These are phyloP conservation scores for Sebastes steindachneri DNA, from an alignment of 2,797 vertebrate species.

Conservation along the genomic window DNA sequence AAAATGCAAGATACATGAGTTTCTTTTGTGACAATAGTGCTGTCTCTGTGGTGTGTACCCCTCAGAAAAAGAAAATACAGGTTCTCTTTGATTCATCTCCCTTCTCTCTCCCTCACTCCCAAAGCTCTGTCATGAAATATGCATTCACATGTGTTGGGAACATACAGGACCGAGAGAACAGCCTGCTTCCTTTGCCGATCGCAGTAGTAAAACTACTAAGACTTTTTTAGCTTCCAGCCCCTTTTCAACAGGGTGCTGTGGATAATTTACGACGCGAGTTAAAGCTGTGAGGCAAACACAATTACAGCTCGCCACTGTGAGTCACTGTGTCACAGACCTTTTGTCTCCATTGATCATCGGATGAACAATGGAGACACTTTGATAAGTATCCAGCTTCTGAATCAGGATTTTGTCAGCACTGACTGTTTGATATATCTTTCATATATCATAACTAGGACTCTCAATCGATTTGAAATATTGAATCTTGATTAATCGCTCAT, in stretches of 20 bases:
- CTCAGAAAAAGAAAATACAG: constrained; percentile 36
- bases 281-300: constrained; percentile 54
- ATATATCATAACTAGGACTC: neutral
- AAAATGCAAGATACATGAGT: constrained; percentile 12
- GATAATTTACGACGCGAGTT: constrained; percentile 56
- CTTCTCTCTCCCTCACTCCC: constrained; percentile 37
- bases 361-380: constrained; percentile 5
- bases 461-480: no score
- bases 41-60: neutral
- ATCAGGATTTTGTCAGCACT: neutral
- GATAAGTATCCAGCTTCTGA: neutral
- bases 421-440: neutral
- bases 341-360: constrained; percentile 28
- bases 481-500: no score
- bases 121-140: constrained; percentile 72
- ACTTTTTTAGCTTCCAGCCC: constrained; percentile 2
- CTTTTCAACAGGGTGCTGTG: constrained; percentile 41
- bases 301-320: constrained; percentile 40
- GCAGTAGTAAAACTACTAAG: constrained; percentile 28
- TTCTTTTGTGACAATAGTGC: constrained; percentile 22
- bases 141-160: constrained; percentile 64
- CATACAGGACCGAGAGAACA: constrained; percentile 45
- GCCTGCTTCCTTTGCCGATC: constrained; percentile 26
- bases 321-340: constrained; percentile 38
- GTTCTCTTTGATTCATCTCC: constrained; percentile 37